Conservation (phyloP, 2,888 invertebrate genomes). For the Rotaria macrura region DNA sequence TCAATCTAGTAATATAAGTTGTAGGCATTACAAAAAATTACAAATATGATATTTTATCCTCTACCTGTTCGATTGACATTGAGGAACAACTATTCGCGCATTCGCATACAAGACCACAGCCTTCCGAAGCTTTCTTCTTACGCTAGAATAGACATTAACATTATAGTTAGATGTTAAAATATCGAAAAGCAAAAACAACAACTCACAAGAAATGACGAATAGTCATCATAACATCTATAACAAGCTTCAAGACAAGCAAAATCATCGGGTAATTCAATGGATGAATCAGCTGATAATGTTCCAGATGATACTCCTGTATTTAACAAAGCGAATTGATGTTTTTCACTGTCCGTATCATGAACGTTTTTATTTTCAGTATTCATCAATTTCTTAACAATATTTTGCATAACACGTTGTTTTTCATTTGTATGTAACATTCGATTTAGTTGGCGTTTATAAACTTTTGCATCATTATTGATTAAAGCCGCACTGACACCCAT, state of each 20-base stretch:
- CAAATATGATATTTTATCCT: neutral
- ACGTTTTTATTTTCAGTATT: neutral
- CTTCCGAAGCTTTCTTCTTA: neutral
- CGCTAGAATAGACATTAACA: neutral
- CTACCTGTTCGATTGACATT: neutral
- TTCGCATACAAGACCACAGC: slow-evolving; percentile 6
- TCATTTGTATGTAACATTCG: neutral
- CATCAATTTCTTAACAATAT: neutral
- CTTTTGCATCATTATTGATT: neutral
- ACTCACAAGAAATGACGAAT: neutral
- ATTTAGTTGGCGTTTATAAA: neutral
- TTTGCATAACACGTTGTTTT: neutral
- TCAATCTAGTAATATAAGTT: neutral
- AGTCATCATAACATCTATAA: neutral
- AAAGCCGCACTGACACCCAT: neutral
- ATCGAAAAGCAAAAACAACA: no score
- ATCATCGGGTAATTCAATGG: neutral
- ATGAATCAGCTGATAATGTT: neutral
- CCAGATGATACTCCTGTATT: neutral
- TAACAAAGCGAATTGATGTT: neutral
- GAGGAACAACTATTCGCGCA: neutral
- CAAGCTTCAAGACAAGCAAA: neutral
- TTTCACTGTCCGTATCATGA: neutral
- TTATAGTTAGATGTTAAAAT: neutral
- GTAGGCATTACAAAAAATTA: neutral